Percentiles rank a stretch among this genome's conserved stretches.
Evolutionary conservation across 1,140 invertebrate genomes (phyloP).

Genomic region (Matsumurasca onukii): DNA sequence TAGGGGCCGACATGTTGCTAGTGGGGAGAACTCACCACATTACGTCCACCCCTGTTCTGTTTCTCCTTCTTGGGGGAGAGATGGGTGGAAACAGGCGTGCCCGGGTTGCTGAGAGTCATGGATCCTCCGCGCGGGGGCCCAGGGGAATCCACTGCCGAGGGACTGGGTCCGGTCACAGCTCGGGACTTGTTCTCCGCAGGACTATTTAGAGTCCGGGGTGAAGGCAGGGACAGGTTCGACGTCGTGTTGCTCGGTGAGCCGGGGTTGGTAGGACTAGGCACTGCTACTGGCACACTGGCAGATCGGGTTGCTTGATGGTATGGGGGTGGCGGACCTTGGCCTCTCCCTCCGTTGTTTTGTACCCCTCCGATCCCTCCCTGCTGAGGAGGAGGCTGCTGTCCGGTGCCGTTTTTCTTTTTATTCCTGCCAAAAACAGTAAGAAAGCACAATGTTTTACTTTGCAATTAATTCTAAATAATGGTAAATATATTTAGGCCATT

Average conservation of each 20-base stretch:
- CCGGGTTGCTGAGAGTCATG: conserved; percentile 67
- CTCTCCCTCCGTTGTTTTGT: conserved; percentile 36
- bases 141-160: conserved; percentile 60
- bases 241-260: conserved; percentile 69
- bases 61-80: conserved; percentile 43
- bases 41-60: conserved; percentile 48
- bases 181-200: conserved; percentile 59
- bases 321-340: conserved; percentile 82
- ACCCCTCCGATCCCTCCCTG: neutral
- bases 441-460: no score
- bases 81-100: conserved; percentile 62
- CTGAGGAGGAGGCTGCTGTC: no score
- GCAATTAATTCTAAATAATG: no score
- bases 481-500: no score
- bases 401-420: conserved; percentile 46
- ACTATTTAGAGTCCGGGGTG: conserved; percentile 68
- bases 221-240: conserved; percentile 68
- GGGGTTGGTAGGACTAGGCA: conserved; percentile 70
- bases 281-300: conserved; percentile 79
- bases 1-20: conserved; percentile 47
- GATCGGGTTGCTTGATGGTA: conserved; percentile 80
- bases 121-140: conserved; percentile 48
- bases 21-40: conserved; percentile 44
- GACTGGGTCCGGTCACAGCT: conserved; percentile 62
- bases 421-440: no score